These are phyloP conservation scores for Pelodiscus sinensis DNA, from an alignment of 2,113 vertebrate genomes.

Conservation along the genomic window DNA sequence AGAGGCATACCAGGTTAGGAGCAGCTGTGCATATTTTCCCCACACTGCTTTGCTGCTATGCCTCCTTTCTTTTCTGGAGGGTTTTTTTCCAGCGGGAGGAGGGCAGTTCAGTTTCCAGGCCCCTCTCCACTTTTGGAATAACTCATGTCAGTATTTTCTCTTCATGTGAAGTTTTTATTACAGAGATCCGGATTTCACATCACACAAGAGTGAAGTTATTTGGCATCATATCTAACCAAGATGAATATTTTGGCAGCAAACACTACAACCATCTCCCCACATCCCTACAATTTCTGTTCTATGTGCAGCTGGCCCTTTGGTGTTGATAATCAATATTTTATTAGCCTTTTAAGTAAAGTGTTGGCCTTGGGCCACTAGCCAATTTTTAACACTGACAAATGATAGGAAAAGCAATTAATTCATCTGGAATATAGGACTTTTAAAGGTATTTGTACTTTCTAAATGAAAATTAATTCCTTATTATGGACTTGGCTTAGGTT, in stretches of 20 bases:
- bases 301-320: conserved; percentile 8
- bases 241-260: background rate
- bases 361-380: conserved; percentile 29
- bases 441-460: conserved; percentile 51
- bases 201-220: background rate
- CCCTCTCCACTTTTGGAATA: background rate
- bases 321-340: conserved; percentile 44
- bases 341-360: conserved; percentile 35
- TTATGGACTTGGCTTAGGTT: conserved; percentile 48
- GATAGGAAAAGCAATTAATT: conserved; percentile 51
- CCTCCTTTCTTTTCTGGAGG: accelerated
- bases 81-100: background rate
- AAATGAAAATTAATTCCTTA: conserved; percentile 44
- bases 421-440: conserved; percentile 3
- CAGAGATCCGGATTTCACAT: accelerated
- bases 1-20: background rate
- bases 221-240: background rate
- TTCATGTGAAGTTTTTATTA: background rate
- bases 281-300: accelerated
- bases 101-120: background rate
- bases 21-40: accelerated
- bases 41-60: background rate
- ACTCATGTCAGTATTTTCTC: background rate
- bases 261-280: accelerated
- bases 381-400: conserved; percentile 23